Percentiles rank a stretch among this genome's conserved stretches.
Evolutionary conservation across 2,113 vertebrate species (phyloP).

Genomic region (Smithornis capensis): DNA sequence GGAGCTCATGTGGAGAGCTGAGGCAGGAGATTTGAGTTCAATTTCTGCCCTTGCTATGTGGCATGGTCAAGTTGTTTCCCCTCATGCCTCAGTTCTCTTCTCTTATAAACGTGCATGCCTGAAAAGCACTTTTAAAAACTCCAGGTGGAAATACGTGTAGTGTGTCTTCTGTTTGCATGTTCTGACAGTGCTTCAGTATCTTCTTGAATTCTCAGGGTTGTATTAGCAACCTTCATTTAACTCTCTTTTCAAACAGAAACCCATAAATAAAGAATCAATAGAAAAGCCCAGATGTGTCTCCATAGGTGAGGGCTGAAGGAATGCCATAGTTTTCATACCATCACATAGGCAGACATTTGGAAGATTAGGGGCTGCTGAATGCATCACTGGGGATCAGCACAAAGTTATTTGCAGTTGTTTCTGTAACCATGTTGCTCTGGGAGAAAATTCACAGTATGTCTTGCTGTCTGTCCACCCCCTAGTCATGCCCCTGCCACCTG

Average conservation of each 20-base stretch:
- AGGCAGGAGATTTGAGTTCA: neutral
- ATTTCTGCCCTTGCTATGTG: neutral
- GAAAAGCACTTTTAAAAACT: neutral
- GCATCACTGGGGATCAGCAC: neutral
- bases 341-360: conserved; percentile 19
- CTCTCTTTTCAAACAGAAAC: neutral
- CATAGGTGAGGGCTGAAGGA: conserved; percentile 48
- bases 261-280: conserved; percentile 7
- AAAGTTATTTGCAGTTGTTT: conserved; percentile 64
- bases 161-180: neutral
- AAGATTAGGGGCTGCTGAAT: conserved; percentile 42
- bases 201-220: neutral
- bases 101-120: neutral
- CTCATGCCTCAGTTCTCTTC: neutral
- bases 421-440: neutral
- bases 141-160: neutral
- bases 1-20: neutral
- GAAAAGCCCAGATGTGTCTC: conserved; percentile 37
- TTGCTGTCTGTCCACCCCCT: neutral
- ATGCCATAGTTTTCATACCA: conserved; percentile 5
- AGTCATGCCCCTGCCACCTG: neutral
- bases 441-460: conserved; percentile 61
- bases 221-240: neutral
- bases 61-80: neutral
- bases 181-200: neutral